Evolutionary conservation across 2,797 vertebrate genomes (phyloP).

Genomic region (Sarcophilus harrisii): DNA sequence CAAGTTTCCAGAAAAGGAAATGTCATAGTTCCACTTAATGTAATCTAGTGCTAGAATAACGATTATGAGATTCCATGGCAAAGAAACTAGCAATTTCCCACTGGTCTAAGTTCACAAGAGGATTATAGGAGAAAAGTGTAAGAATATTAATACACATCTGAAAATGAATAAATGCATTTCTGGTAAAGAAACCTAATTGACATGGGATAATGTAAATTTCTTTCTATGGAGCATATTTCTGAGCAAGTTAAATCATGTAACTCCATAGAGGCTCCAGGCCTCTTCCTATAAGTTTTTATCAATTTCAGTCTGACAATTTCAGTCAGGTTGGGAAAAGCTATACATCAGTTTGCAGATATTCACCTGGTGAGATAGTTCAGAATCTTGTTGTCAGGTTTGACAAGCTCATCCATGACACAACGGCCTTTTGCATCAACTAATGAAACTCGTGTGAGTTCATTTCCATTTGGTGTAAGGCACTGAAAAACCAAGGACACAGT

Average conservation of each 20-base stretch:
- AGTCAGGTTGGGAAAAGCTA: background rate
- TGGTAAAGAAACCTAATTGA: background rate
- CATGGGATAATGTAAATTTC: background rate
- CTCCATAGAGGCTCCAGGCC: background rate
- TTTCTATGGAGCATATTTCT: background rate
- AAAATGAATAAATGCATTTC: background rate
- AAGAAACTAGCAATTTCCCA: slow-evolving; percentile 16
- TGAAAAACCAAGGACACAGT: slow-evolving; percentile 76
- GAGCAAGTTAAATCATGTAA: slow-evolving; percentile 16
- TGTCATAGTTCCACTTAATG: slow-evolving; percentile 5
- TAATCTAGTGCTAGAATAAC: slow-evolving; percentile 16
- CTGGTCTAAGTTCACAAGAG: slow-evolving; percentile 6
- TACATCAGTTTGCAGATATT: background rate
- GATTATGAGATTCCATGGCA: slow-evolving; percentile 15
- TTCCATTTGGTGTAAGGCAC: slow-evolving; percentile 90
- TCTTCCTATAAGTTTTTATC: background rate
- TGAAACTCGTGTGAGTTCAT: slow-evolving; percentile 89
- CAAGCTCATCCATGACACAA: slow-evolving; percentile 91
- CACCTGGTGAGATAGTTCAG: slow-evolving; percentile 91
- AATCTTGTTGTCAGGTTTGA: slow-evolving; percentile 89
- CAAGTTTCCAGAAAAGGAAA: slow-evolving; percentile 46
- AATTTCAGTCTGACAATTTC: background rate
- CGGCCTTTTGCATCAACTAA: slow-evolving; percentile 89
- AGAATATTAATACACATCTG: background rate
- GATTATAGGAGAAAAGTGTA: background rate